Conservation (phyloP, 2,113 vertebrate species). For the Tonatia bakeri region DNA sequence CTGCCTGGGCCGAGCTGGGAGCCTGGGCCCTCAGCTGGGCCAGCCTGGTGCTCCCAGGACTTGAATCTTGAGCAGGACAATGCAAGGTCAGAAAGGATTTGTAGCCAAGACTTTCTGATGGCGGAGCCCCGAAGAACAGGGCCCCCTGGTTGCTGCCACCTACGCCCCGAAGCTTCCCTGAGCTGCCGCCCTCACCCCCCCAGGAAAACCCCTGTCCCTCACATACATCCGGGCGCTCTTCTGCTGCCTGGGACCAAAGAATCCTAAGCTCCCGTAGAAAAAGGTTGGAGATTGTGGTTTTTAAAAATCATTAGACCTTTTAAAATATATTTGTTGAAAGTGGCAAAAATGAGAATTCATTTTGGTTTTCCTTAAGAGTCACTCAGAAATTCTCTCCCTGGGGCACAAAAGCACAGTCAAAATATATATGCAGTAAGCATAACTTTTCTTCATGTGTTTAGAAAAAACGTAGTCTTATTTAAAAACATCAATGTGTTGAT, state of each 20-base stretch:
- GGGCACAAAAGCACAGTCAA: not conserved
- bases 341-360: not conserved
- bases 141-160: not conserved
- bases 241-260: conserved; percentile 15
- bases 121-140: not conserved
- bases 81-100: conserved; percentile 16
- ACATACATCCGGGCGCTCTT: not conserved
- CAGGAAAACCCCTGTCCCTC: not conserved
- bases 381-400: not conserved
- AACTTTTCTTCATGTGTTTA: not conserved
- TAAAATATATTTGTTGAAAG: not conserved
- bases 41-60: not conserved
- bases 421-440: not conserved
- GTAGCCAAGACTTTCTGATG: not conserved
- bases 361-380: not conserved
- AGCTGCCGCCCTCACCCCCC: no score
- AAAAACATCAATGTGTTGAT: not conserved
- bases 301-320: not conserved
- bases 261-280: not conserved
- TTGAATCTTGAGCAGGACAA: conserved; percentile 40
- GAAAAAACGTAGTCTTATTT: not conserved
- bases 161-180: not conserved
- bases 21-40: not conserved
- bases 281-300: not conserved
- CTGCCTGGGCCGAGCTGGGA: not conserved